phyloP scores from a whole-genome alignment of 2,888 invertebrate species.

The Argyra leucocephala region DNA sequence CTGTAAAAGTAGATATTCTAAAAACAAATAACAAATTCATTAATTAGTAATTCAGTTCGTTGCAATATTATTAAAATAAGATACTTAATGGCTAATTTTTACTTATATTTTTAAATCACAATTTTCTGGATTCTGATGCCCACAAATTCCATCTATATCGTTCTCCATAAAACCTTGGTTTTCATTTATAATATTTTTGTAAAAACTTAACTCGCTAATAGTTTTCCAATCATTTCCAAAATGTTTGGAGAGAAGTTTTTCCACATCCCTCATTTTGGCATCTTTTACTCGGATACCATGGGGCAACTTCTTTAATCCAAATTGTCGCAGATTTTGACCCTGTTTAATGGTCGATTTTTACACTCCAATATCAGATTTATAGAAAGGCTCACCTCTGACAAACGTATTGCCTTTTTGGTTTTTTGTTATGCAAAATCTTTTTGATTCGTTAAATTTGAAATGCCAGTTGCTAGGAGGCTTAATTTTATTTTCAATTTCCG shows the following conservation, averaged over 20 bases:
- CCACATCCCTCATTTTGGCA: not conserved
- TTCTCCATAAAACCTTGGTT: no score
- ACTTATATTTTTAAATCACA: no score
- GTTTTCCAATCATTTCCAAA: not conserved
- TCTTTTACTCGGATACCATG: not conserved
- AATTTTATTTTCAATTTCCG: constrained; percentile 10
- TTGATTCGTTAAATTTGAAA: constrained; percentile 13
- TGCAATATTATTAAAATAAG: no score
- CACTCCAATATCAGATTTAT: not conserved
- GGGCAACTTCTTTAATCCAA: not conserved
- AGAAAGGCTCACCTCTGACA: not conserved
- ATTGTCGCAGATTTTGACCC: not conserved
- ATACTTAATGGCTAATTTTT: no score
- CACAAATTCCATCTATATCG: no score
- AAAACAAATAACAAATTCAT: no score
- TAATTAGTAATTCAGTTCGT: no score
- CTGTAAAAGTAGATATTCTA: no score
- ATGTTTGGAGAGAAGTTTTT: not conserved
- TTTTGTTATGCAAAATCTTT: not conserved
- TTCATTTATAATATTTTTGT: not conserved
- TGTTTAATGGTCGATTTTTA: not conserved
- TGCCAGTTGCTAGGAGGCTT: constrained; percentile 12
- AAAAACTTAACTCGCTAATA: not conserved
- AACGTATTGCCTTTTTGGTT: not conserved
- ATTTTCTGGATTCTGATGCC: no score